These are phyloP conservation scores for Acanthis flammea DNA, from an alignment of 2,797 vertebrate species.

Conservation along the genomic window DNA sequence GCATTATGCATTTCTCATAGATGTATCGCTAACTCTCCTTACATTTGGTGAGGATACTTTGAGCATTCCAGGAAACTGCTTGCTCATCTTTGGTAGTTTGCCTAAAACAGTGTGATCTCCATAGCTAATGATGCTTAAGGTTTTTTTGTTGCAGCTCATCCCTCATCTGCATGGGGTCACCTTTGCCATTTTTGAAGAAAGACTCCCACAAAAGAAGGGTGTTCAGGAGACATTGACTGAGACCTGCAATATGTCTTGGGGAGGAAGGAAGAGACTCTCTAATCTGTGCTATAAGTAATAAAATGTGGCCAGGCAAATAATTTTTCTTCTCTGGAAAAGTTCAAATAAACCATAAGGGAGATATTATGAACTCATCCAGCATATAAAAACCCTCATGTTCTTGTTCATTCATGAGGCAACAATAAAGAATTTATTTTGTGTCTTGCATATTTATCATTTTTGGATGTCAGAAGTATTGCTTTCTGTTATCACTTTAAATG, in stretches of 20 bases:
- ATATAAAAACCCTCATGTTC: neutral
- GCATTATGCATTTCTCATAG: neutral
- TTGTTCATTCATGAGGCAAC: neutral
- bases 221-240: neutral
- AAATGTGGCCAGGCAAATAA: slow-evolving; percentile 28
- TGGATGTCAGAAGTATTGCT: slow-evolving; percentile 3
- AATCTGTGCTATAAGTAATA: slow-evolving; percentile 24
- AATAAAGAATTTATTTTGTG: slow-evolving; percentile 20
- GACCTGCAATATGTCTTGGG: neutral
- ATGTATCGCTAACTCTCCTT: neutral
- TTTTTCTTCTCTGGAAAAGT: slow-evolving; percentile 28
- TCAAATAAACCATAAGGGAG: slow-evolving; percentile 20
- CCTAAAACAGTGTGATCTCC: slow-evolving; percentile 25
- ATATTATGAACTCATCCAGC: neutral
- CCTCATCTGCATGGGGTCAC: slow-evolving; percentile 36
- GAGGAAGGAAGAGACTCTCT: neutral
- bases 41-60: slow-evolving; percentile 10
- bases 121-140: slow-evolving; percentile 48
- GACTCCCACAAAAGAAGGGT: neutral
- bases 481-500: neutral
- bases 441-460: neutral
- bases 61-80: slow-evolving; percentile 10
- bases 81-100: neutral
- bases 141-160: slow-evolving; percentile 14
- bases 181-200: slow-evolving; percentile 43